These are phyloP conservation scores for Megalurothrips usitatus DNA, from an alignment of 2,888 invertebrate species.

Conservation along the genomic window DNA sequence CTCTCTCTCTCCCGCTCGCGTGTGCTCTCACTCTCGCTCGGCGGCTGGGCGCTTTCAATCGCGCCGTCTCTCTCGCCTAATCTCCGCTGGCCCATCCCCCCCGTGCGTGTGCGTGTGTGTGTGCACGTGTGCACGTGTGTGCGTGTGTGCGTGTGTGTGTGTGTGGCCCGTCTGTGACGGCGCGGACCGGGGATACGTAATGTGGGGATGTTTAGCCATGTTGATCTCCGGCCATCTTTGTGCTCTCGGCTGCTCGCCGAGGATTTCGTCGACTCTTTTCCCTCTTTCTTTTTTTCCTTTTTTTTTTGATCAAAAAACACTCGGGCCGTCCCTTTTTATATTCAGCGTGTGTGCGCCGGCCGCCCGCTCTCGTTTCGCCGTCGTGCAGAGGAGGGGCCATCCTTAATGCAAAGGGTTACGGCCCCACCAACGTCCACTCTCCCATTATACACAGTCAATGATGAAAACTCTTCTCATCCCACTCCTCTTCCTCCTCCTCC, in stretches of 20 bases:
- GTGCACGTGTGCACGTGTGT: neutral
- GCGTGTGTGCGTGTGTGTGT: neutral
- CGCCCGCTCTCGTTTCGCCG: neutral
- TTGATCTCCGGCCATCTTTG: slow-evolving; percentile 22
- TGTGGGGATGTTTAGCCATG: slow-evolving; percentile 19
- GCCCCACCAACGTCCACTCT: slow-evolving; percentile 15
- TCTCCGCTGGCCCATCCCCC: slow-evolving; percentile 21
- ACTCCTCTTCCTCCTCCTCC: neutral
- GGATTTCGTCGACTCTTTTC: slow-evolving; percentile 15
- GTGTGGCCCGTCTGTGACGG: neutral
- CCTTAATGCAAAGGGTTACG: slow-evolving; percentile 18
- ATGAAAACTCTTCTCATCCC: neutral
- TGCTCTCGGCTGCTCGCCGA: neutral
- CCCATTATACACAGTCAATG: slow-evolving; percentile 13
- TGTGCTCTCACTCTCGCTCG: neutral
- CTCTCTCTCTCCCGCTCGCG: neutral
- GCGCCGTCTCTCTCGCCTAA: slow-evolving; percentile 19
- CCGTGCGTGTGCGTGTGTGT: neutral
- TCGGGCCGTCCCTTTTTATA: neutral
- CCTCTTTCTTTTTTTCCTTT: neutral
- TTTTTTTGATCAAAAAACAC: slow-evolving; percentile 11
- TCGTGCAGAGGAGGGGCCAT: neutral
- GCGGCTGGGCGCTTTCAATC: neutral
- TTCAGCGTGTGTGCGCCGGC: neutral
- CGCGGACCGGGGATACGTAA: slow-evolving; percentile 7